Percentiles rank a stretch among this genome's conserved stretches.
Conservation (phyloP, 1,140 invertebrate genomes). For the Myzus persicae region DNA sequence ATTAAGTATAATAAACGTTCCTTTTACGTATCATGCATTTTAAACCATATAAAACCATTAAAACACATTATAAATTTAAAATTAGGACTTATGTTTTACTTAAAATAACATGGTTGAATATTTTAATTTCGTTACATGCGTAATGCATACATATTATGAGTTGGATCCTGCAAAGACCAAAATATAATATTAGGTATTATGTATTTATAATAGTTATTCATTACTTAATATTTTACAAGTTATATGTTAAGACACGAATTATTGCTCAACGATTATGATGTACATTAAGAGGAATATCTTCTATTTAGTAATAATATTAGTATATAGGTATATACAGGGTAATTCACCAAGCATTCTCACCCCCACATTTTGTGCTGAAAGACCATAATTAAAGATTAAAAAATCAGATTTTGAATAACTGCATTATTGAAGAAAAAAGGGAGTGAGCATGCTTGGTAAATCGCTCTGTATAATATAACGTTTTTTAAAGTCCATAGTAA, state of each 20-base stretch:
- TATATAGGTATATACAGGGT: too few species aligned
- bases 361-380: too few species aligned
- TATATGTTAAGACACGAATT: neutral
- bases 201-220: neutral
- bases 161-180: too few species aligned
- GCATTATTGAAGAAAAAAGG: too few species aligned
- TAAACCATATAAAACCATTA: neutral
- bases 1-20: neutral
- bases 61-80: neutral
- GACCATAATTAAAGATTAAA: too few species aligned
- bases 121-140: neutral
- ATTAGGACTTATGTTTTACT: neutral
- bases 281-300: neutral
- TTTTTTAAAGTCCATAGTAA: neutral
- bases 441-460: too few species aligned
- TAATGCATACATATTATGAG: neutral
- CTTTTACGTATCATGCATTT: conserved; percentile 5
- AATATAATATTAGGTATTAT: neutral
- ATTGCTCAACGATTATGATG: neutral
- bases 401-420: too few species aligned
- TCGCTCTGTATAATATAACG: too few species aligned
- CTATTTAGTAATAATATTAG: neutral
- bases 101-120: neutral
- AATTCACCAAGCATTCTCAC: too few species aligned
- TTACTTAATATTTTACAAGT: neutral